phyloP scores from a whole-genome alignment of 2,888 invertebrate species.

The Hipparchia semele region DNA sequence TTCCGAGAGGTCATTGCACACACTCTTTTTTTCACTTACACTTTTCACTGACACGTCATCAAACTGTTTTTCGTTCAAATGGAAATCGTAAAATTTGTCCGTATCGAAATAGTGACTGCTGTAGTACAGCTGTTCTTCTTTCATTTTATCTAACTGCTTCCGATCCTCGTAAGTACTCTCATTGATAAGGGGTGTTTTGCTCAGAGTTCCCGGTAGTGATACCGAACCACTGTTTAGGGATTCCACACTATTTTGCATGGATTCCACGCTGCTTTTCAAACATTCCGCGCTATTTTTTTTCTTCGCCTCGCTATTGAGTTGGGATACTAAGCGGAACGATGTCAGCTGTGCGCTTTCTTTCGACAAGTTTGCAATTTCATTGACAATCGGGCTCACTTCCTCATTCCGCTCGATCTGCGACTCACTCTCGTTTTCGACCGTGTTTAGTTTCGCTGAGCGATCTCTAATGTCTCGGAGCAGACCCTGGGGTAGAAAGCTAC shows the following conservation, averaged over 20 bases:
- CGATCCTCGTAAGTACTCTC: constrained; percentile 88
- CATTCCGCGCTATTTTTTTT: constrained; percentile 52
- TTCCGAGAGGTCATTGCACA: constrained; percentile 70
- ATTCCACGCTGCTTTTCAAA: constrained; percentile 7
- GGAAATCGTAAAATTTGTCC: constrained; percentile 92
- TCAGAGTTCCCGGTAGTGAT: constrained; percentile 35
- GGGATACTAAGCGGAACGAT: constrained; percentile 80
- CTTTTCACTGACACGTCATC: constrained; percentile 73
- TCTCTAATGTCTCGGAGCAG: constrained; percentile 88
- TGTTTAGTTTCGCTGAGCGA: constrained; percentile 81
- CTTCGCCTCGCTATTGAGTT: constrained; percentile 71
- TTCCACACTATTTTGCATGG: constrained; percentile 48
- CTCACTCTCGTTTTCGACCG: constrained; percentile 74
- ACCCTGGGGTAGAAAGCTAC: constrained; percentile 85
- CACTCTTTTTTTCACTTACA: constrained; percentile 75
- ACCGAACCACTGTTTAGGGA: constrained; percentile 56
- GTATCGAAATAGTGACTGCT: constrained; percentile 86
- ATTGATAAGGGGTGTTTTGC: constrained; percentile 80
- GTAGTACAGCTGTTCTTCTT: constrained; percentile 71
- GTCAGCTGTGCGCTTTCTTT: constrained; percentile 79
- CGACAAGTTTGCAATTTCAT: constrained; percentile 73
- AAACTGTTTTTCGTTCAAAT: constrained; percentile 88
- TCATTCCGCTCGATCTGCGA: constrained; percentile 57
- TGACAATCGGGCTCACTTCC: constrained; percentile 73
- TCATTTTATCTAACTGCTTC: constrained; percentile 77